Evolutionary conservation across 2,888 invertebrate species (phyloP).

Genomic region (Metalampra italica): DNA sequence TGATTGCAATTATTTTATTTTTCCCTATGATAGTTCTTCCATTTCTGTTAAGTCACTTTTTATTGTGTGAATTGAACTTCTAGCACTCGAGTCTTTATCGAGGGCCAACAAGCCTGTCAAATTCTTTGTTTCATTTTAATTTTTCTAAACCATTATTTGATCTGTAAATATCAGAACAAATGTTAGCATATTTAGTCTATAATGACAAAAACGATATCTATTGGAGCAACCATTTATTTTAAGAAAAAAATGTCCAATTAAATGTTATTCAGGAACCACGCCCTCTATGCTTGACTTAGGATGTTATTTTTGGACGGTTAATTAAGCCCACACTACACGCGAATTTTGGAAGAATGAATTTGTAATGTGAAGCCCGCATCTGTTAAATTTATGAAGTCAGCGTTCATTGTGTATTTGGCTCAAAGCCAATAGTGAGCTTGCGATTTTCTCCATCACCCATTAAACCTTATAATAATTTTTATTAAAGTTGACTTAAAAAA

Average conservation of each 20-base stretch:
- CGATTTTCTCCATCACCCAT: constrained; percentile 39
- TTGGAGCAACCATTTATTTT: too few relatives aligned
- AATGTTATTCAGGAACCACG: neutral
- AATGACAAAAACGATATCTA: neutral
- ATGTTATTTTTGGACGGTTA: constrained; percentile 38
- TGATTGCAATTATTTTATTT: too few relatives aligned
- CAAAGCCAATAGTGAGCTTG: constrained; percentile 45
- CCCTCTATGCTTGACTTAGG: too few relatives aligned
- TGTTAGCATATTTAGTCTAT: neutral
- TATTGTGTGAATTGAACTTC: too few relatives aligned
- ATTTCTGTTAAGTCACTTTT: too few relatives aligned
- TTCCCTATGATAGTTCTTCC: too few relatives aligned
- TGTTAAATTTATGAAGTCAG: constrained; percentile 52
- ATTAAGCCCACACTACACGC: constrained; percentile 49
- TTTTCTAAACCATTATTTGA: too few relatives aligned
- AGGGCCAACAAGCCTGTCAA: too few relatives aligned
- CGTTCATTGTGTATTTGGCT: constrained; percentile 52
- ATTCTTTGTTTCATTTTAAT: too few relatives aligned
- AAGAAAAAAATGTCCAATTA: too few relatives aligned
- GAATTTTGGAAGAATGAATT: constrained; percentile 45
- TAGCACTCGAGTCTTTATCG: too few relatives aligned
- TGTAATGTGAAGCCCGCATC: constrained; percentile 36
- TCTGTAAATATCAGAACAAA: neutral
- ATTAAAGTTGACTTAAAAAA: constrained; percentile 23
- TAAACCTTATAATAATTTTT: constrained; percentile 35